Evolutionary conservation across 1,140 invertebrate genomes (phyloP), one percentile per base, ranked within the genome.

Genomic region (Euglossa dilemma): DNA sequence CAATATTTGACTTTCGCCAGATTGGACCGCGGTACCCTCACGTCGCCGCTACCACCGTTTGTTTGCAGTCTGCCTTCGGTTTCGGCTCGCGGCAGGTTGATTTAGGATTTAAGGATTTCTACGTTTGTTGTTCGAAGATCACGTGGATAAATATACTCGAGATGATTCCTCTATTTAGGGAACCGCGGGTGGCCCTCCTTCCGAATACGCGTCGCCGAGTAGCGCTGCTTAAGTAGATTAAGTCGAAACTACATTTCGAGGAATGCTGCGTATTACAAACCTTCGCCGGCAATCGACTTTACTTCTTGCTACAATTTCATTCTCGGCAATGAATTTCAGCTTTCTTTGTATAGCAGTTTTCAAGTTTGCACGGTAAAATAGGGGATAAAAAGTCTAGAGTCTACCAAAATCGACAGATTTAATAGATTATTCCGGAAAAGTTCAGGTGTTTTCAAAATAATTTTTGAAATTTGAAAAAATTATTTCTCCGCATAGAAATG

Each of bases 101-200:
- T 94, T 94, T 94, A 94, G 93, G 93, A 93, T 93, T 93, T 91
- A 91, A 91, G 90, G 92, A 94, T 94, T 94, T 93, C 85, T 71
- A 69, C 81, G 90, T 90, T 92, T 93, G 91, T 93, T 93, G 90
- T 93, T 92, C 84, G 82, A 91, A 91, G 92, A 92, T 93, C 89
- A 91, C 90, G 88, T 92, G 87, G 75, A 92, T 88, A 94, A 93
- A 93, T 91, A 93, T 86, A 88, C 83, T 89, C 85, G 86, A 88
- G 91, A 88, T 90, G 90, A 91, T 92, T 91, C 88, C 79, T 87
- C 85, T 83, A 91, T 90, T 91, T 91, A 87, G 82, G 69, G 45
- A 83, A 75, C 63, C 70, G 61, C 84, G 86, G 86, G 90, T 90
- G 86, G 89, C 64, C 88, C 23, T 43, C 45, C 50, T 43, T 64